Percentiles rank a stretch among this genome's conserved stretches.
These are phyloP conservation scores for Daktulosphaira vitifoliae DNA, from an alignment of 1,140 invertebrate species.

Conservation along the genomic window DNA sequence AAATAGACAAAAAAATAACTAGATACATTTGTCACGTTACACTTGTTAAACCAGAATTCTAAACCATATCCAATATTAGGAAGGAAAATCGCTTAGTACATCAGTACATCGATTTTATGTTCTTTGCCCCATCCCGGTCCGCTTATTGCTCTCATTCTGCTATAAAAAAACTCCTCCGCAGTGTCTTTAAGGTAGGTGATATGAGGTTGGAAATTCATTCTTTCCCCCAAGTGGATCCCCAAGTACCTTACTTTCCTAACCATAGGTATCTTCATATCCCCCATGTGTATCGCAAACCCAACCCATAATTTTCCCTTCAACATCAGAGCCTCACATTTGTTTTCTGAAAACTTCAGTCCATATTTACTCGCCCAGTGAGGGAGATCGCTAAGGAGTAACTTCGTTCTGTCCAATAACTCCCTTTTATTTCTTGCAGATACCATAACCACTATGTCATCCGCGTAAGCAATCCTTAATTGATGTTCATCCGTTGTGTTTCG, in stretches of 20 bases:
- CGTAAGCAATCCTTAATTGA: background rate
- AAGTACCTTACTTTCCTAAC: too few relatives aligned
- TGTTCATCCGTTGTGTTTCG: background rate
- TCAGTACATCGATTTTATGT: too few relatives aligned
- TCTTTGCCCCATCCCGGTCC: background rate
- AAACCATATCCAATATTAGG: background rate
- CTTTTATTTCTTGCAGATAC: background rate
- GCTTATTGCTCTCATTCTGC: background rate
- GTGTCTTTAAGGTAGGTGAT: too few relatives aligned
- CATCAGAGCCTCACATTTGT: background rate
- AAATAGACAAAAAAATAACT: too few relatives aligned
- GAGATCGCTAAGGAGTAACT: background rate
- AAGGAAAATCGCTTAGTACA: background rate
- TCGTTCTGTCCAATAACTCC: background rate
- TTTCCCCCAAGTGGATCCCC: too few relatives aligned
- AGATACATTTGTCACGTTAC: too few relatives aligned
- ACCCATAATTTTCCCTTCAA: background rate
- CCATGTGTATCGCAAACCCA: background rate
- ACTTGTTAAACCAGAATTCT: too few relatives aligned
- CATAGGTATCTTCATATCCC: background rate
- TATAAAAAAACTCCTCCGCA: background rate
- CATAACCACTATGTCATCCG: slow-evolving; percentile 35
- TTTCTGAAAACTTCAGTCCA: background rate
- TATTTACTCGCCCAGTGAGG: background rate
- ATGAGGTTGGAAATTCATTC: too few relatives aligned